phyloP scores from a whole-genome alignment of 1,140 invertebrate genomes.

The Brachystomella parvula region DNA sequence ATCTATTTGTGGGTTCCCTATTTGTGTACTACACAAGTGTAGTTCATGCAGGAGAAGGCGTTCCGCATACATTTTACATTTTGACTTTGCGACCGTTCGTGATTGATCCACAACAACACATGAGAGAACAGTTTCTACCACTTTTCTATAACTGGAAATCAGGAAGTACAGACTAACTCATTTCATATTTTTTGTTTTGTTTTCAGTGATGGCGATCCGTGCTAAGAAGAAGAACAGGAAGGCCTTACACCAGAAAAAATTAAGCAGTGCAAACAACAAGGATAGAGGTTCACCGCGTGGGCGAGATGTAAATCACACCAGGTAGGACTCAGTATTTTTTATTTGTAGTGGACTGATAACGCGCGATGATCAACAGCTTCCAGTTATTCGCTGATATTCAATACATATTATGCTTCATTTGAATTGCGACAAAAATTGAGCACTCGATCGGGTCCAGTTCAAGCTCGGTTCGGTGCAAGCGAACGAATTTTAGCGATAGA shows the following conservation, averaged over 20 bases:
- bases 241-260: constrained; percentile 29
- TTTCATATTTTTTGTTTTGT: constrained; percentile 2
- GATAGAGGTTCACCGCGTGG: constrained; percentile 30
- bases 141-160: background rate
- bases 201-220: constrained; percentile 38
- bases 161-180: background rate
- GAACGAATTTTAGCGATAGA: background rate
- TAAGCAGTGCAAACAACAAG: constrained; percentile 25
- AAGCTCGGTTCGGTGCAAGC: background rate
- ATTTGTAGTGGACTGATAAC: background rate
- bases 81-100: background rate
- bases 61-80: background rate
- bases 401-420: no score
- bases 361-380: no score
- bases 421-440: background rate
- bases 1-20: no score
- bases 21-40: no score
- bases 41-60: background rate
- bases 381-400: no score
- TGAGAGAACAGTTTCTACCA: background rate
- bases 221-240: constrained; percentile 37
- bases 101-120: background rate
- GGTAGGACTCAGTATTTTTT: constrained; percentile 19
- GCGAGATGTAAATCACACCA: constrained; percentile 33
- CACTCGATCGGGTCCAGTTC: background rate